phyloP scores from a whole-genome alignment of 2,113 vertebrate genomes.

The Panthera tigris region DNA sequence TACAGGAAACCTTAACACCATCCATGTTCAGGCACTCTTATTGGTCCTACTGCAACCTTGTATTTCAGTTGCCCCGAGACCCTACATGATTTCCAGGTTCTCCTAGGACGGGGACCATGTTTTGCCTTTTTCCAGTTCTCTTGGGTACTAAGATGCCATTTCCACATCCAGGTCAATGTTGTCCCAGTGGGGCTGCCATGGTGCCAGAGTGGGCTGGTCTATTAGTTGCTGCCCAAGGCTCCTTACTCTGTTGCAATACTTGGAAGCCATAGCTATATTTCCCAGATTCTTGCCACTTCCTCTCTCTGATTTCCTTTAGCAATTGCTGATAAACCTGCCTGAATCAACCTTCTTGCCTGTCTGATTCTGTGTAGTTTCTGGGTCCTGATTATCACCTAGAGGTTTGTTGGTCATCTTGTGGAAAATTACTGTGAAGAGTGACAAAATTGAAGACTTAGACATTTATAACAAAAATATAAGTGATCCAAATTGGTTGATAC shows the following conservation, averaged over 20 bases:
- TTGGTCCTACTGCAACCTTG: background rate
- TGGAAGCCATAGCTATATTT: background rate
- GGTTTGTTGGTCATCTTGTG: background rate
- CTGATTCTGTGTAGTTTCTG: background rate
- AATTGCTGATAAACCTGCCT: background rate
- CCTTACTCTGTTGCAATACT: background rate
- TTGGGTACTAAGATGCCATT: background rate
- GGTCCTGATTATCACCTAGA: background rate
- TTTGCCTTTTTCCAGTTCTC: background rate
- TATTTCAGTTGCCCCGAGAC: background rate
- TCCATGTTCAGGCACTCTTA: background rate
- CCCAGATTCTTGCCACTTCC: background rate
- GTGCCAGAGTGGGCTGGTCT: background rate
- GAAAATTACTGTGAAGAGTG: background rate
- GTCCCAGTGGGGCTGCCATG: background rate
- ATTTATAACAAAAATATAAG: background rate
- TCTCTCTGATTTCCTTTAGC: background rate
- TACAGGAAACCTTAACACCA: background rate
- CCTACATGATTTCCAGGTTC: background rate
- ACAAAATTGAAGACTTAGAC: slow-evolving; percentile 6
- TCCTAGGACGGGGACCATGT: background rate
- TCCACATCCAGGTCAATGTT: background rate
- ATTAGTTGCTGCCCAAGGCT: background rate
- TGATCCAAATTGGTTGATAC: background rate
- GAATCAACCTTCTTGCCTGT: background rate